These are phyloP conservation scores for Schizotus pectinicornis DNA, from an alignment of 2,888 invertebrate genomes.

Conservation along the genomic window DNA sequence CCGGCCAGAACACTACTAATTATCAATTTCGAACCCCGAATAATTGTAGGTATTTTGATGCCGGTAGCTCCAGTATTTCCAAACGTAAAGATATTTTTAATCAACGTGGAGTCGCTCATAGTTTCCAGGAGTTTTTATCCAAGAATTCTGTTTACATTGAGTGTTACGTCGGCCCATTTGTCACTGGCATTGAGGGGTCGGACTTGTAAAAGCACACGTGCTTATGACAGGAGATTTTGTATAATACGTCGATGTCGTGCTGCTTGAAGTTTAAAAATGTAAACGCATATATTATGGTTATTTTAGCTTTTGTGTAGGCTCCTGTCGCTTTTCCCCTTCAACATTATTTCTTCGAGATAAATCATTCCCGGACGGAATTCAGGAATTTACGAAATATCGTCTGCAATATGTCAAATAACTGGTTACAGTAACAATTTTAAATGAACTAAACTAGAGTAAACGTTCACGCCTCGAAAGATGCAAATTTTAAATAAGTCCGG, in stretches of 20 bases:
- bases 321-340: constrained; percentile 9
- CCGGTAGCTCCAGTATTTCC: too few species aligned
- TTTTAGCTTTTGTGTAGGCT: constrained; percentile 14
- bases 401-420: too few species aligned
- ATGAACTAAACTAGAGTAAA: too few species aligned
- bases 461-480: too few species aligned
- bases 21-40: too few species aligned
- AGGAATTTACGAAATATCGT: too few species aligned
- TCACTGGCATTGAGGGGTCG: constrained; percentile 17
- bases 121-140: neutral
- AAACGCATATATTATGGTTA: constrained; percentile 21
- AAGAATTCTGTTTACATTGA: constrained; percentile 23
- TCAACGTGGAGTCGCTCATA: too few species aligned
- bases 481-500: too few species aligned
- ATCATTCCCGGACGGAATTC: neutral
- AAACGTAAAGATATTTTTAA: too few species aligned
- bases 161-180: constrained; percentile 23
- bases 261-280: constrained; percentile 24
- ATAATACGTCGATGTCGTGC: constrained; percentile 24
- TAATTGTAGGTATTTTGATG: too few species aligned
- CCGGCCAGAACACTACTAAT: too few species aligned
- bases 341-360: constrained; percentile 2
- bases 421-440: too few species aligned
- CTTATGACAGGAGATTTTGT: constrained; percentile 25
- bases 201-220: constrained; percentile 24